Percentiles rank a stretch among this genome's conserved stretches.
phyloP scores from a whole-genome alignment of 2,888 invertebrate genomes.

The Catocala sponsa region DNA sequence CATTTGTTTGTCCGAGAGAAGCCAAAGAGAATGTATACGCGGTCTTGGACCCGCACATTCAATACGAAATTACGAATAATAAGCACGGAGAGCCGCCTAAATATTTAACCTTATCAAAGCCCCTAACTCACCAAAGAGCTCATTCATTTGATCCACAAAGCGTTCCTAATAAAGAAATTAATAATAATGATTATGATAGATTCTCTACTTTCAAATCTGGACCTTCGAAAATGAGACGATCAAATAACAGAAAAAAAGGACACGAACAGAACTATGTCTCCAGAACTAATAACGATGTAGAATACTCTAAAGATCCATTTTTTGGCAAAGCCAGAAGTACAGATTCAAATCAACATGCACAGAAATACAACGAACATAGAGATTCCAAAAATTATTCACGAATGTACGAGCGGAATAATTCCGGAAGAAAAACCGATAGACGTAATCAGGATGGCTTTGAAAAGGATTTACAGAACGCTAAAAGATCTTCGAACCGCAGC shows the following conservation, averaged over 20 bases:
- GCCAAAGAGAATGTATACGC: slow-evolving; percentile 88
- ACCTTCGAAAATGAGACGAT: slow-evolving; percentile 68
- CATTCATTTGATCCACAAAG: slow-evolving; percentile 77
- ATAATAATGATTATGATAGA: slow-evolving; percentile 70
- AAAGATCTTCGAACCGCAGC: slow-evolving; percentile 66
- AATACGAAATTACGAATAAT: slow-evolving; percentile 87
- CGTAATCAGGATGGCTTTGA: slow-evolving; percentile 52
- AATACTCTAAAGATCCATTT: slow-evolving; percentile 78
- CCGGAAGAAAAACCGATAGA: slow-evolving; percentile 57
- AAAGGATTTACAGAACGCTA: slow-evolving; percentile 53
- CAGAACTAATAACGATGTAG: slow-evolving; percentile 78
- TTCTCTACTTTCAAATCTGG: slow-evolving; percentile 74
- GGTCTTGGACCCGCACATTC: slow-evolving; percentile 86
- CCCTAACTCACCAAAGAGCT: slow-evolving; percentile 84
- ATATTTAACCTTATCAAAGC: slow-evolving; percentile 84
- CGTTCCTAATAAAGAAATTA: slow-evolving; percentile 69
- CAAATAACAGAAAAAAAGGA: slow-evolving; percentile 63
- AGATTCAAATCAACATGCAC: slow-evolving; percentile 58
- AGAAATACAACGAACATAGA: slow-evolving; percentile 64
- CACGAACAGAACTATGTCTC: slow-evolving; percentile 65
- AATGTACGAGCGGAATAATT: slow-evolving; percentile 74
- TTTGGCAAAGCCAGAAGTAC: slow-evolving; percentile 66
- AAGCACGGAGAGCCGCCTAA: slow-evolving; percentile 86
- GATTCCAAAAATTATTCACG: slow-evolving; percentile 63
- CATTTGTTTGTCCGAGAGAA: slow-evolving; percentile 66